Percentiles rank a stretch among this genome's conserved stretches.
Conservation (phyloP, 2,113 vertebrate species). For the Megaptera novaeangliae region DNA sequence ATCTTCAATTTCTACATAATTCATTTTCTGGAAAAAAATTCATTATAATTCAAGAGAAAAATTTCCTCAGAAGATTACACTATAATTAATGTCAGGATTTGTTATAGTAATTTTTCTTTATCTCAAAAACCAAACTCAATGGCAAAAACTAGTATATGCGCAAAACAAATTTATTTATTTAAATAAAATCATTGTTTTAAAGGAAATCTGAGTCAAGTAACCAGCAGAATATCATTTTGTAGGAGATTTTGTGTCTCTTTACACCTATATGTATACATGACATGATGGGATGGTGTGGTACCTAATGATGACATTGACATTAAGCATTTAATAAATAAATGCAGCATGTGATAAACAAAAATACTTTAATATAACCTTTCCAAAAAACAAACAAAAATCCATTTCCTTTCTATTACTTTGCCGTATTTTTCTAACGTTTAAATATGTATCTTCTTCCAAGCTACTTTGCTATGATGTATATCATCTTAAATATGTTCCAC, state of each 20-base stretch:
- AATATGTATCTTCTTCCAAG: background rate
- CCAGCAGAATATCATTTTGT: background rate
- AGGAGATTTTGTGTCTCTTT: background rate
- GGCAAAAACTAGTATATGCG: background rate
- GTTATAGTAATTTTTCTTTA: background rate
- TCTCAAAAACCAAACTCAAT: background rate
- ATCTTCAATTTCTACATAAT: background rate
- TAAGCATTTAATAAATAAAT: background rate
- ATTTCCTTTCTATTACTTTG: background rate
- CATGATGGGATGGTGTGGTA: background rate
- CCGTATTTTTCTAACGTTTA: background rate
- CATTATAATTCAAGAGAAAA: background rate
- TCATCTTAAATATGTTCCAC: background rate
- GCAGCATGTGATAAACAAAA: background rate
- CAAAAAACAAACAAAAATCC: background rate
- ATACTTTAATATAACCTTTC: background rate
- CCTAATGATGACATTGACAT: background rate
- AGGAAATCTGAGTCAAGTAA: background rate
- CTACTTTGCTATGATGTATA: background rate
- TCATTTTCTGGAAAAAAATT: background rate
- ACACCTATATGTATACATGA: background rate
- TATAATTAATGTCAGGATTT: background rate
- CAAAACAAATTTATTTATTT: background rate
- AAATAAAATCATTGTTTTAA: background rate
- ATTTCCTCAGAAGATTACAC: background rate